Base-by-base conservation (phyloP, 2,797 vertebrate genomes). In the Lindbergichthys nudifrons region DNA sequence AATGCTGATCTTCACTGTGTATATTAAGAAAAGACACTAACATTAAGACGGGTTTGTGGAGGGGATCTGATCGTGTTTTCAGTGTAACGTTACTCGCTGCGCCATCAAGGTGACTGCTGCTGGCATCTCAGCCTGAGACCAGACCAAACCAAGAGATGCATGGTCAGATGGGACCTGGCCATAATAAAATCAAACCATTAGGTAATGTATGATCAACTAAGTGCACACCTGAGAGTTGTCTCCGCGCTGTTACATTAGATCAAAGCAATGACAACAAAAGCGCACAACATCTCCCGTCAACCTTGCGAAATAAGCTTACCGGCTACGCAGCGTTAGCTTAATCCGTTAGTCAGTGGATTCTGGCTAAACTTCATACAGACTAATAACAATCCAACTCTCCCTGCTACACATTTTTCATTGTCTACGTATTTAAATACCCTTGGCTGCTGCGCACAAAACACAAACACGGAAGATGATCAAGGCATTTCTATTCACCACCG, bases 401-500 rank as follows among this genome's bases (percentile, higher is more conserved):
- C 42, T 3, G n/a, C 10, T 32, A 13, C 36, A 45, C 58, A 9
- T 0, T 4, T 16, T 42, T 23, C 4, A 85, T 46, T 65, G 70
- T 71, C 66, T 23, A 42, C 39, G 8, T 45, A 19, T 87, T 86
- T 82, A 83, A 90, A 89, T 72, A 87, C 76, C 77, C 59, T 68
- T 81, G 67, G 42, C 56, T 70, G 56, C 73, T 82, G 54, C 77
- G 67, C 70, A 88, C 65, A 71, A 53, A 89, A 89, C 81, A 87
- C 88, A 92, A 92, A 92, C 83, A 89, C 86, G 86, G 87, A 90
- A 88, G 78, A 87, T 73, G 77, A 84, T 70, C 66, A 63, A 70
- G 77, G 26, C 12, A 46, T 79, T 88, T 82, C 39, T 59, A 9
- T 42, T 32, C 66, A 81, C 71, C 67, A 48, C 0, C 19, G 61